Evolutionary conservation across 2,797 vertebrate genomes (phyloP).

Genomic region (Microctenopoma steveboyesi): DNA sequence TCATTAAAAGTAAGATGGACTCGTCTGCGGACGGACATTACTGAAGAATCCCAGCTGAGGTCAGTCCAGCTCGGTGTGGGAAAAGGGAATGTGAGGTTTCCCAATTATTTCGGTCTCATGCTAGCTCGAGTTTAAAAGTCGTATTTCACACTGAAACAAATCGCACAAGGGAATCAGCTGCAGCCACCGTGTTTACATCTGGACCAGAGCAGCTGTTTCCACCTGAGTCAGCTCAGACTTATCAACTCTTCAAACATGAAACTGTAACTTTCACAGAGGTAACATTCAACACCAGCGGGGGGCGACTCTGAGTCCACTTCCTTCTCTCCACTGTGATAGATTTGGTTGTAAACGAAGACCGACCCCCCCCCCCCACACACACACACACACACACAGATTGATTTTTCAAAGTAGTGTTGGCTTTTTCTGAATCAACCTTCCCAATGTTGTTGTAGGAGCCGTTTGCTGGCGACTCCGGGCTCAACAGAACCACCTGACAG

Average conservation of each 20-base stretch:
- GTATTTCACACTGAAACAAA: no score
- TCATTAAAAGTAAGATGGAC: not conserved
- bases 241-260: no score
- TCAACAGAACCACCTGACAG: constrained; percentile 76
- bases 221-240: no score
- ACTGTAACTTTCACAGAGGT: no score
- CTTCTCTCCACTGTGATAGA: not conserved
- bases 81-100: not conserved
- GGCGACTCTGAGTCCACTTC: not conserved
- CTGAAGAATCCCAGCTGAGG: not conserved
- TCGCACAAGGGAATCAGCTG: no score
- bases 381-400: constrained; percentile 13
- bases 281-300: constrained; percentile 22
- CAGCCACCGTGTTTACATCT: no score
- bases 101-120: no score
- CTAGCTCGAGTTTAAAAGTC: no score
- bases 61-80: no score
- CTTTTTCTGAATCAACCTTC: constrained; percentile 63
- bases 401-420: constrained; percentile 59
- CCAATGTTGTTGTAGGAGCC: constrained; percentile 55
- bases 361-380: constrained; percentile 9
- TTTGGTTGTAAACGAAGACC: constrained; percentile 36
- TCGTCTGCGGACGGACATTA: no score
- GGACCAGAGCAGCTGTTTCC: no score
- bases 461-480: constrained; percentile 58